Conservation (phyloP, 2,888 invertebrate genomes). For the Spilosoma lubricipeda region DNA sequence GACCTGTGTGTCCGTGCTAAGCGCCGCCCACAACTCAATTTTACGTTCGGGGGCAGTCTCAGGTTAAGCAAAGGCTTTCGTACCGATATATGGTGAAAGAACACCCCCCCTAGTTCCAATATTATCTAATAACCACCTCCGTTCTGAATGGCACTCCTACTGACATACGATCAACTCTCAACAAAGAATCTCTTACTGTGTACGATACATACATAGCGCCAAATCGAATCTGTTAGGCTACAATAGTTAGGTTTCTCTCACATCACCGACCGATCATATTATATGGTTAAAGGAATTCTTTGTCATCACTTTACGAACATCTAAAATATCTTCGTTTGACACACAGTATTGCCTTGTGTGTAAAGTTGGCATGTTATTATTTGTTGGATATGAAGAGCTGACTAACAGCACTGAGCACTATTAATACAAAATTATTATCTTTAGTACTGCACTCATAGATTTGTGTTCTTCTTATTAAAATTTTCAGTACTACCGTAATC, state of each 20-base stretch:
- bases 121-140: slow-evolving; percentile 65
- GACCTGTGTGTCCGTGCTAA: slow-evolving; percentile 73
- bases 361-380: slow-evolving; percentile 82
- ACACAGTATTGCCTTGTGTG: slow-evolving; percentile 75
- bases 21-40: slow-evolving; percentile 73
- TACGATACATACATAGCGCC: slow-evolving; percentile 75
- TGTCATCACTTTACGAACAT: slow-evolving; percentile 54
- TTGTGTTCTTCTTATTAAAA: slow-evolving; percentile 78
- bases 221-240: slow-evolving; percentile 46
- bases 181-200: slow-evolving; percentile 72
- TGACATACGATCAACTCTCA: slow-evolving; percentile 63
- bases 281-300: slow-evolving; percentile 67
- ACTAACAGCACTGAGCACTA: slow-evolving; percentile 85
- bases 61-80: slow-evolving; percentile 82
- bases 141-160: slow-evolving; percentile 67
- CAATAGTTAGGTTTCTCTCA: slow-evolving; percentile 54
- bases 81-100: slow-evolving; percentile 81
- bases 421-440: slow-evolving; percentile 65
- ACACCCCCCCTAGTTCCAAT: slow-evolving; percentile 61
- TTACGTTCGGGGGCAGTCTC: slow-evolving; percentile 84
- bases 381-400: slow-evolving; percentile 68
- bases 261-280: slow-evolving; percentile 60
- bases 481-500: slow-evolving; percentile 84
- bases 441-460: slow-evolving; percentile 79
- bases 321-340: slow-evolving; percentile 83